These are phyloP conservation scores for Actinia tenebrosa DNA, from an alignment of 64 coral and sea anemone genomes.

Conservation along the genomic window DNA sequence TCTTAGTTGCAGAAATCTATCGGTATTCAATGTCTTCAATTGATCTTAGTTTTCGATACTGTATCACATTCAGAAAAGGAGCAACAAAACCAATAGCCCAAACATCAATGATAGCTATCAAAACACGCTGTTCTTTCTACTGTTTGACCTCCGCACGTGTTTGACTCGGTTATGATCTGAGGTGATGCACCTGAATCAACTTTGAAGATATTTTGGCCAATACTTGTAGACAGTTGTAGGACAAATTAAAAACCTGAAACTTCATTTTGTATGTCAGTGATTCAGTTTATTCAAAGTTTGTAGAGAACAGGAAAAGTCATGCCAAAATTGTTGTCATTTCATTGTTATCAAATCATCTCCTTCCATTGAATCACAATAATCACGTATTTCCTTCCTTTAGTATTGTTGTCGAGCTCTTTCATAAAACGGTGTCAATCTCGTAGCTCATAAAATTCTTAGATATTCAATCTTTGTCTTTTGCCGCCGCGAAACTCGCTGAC, in stretches of 20 bases:
- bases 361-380: neutral
- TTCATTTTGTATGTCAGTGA: neutral
- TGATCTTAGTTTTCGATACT: neutral
- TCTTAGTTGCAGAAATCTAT: too few relatives aligned
- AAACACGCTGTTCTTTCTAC: neutral
- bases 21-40: too few relatives aligned
- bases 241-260: neutral
- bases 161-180: neutral
- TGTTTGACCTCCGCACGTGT: neutral
- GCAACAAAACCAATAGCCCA: neutral
- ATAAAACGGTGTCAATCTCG: neutral
- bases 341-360: neutral
- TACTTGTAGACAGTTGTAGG: neutral
- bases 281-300: neutral
- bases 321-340: neutral
- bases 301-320: neutral
- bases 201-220: neutral
- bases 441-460: neutral
- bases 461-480: neutral
- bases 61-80: slow-evolving; percentile 2
- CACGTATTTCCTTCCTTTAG: neutral
- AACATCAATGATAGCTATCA: neutral
- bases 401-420: neutral
- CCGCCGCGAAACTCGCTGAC: neutral
- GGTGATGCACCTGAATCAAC: neutral